A percentile compares a stretch with the other conserved stretches of the same genome.
These are phyloP conservation scores for Gambusia holbrooki DNA, from an alignment of 2,113 vertebrate genomes.

Conservation along the genomic window DNA sequence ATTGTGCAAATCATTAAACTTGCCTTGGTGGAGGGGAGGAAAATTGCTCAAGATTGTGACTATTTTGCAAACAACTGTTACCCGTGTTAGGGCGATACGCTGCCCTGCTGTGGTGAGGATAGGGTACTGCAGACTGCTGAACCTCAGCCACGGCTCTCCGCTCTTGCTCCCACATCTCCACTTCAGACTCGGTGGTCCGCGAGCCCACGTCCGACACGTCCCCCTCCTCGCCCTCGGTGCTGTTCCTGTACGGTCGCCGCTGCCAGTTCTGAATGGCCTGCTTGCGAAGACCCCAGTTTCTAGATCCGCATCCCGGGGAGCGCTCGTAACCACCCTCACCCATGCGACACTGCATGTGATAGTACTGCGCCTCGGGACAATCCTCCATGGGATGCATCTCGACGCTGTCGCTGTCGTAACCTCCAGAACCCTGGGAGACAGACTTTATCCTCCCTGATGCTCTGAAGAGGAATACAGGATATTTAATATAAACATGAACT, in stretches of 20 bases:
- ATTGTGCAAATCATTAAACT: background rate
- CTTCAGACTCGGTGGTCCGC: slow-evolving; percentile 93
- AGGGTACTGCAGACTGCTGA: slow-evolving; percentile 72
- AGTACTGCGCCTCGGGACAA: slow-evolving; percentile 81
- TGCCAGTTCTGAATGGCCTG: slow-evolving; percentile 99
- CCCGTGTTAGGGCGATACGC: slow-evolving; percentile 82
- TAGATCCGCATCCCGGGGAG: slow-evolving; percentile 73
- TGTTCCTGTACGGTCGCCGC: slow-evolving; percentile 93
- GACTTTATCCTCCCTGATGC: slow-evolving; percentile 89
- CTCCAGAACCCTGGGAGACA: slow-evolving; percentile 90
- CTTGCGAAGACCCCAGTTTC: slow-evolving; percentile 90
- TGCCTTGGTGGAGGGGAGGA: background rate
- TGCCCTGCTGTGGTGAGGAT: slow-evolving; percentile 67
- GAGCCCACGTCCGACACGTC: slow-evolving; percentile 95
- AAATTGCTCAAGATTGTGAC: background rate
- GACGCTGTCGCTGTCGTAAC: slow-evolving; percentile 94
- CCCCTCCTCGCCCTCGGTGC: slow-evolving; percentile 94
- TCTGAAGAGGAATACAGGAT: slow-evolving; percentile 67
- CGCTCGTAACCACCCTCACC: slow-evolving; percentile 80
- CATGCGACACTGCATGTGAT: slow-evolving; percentile 82
- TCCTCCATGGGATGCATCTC: slow-evolving; percentile 89
- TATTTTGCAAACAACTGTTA: slow-evolving; percentile 39
- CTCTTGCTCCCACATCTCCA: slow-evolving; percentile 90
- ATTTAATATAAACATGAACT: background rate
- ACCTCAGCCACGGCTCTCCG: slow-evolving; percentile 76